Evolutionary conservation across 2,888 invertebrate genomes (phyloP), one percentile per base, ranked within the genome.

Genomic region (Nomada goodeniana): DNA sequence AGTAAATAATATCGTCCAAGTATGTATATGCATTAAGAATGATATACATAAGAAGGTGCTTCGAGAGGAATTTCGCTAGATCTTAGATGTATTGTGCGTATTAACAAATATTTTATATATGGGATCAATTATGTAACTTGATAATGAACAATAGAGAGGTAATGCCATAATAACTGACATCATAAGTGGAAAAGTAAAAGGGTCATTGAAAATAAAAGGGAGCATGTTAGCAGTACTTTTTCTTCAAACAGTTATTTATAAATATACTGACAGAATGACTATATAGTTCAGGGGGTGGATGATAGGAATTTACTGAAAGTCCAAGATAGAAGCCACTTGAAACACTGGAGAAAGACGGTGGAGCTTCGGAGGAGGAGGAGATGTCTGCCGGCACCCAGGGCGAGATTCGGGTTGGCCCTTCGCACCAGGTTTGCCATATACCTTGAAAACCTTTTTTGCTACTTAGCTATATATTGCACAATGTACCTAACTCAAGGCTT

Each of bases 351-450:
- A 93, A 93, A 93, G 93, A 93, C 93, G 91, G 92, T 83, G 93
- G 91, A 93, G 92, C 93, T 91, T 93, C 91, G 93, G 93, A 93
- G 92, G 93, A 93, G 93, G 93, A 93, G 93, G 93, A 93, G 93
- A 93, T 93, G 93, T 93, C 93, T 89, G 96, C 96, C 94, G 96
- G 96, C 94, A 96, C 96, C 94, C 96, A 96, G 95, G 96, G 96
- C 95, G 96, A 96, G 95, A 96, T 96, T 94, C 95, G 96, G 95
- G 96, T 96, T 95, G 96, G 96, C 95, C 96, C 96, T 94, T 96
- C 96, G 94, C 96, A 96, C 95, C 96, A 96, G 96, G 96, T 96
- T 92, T 93, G 93, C 90, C 90, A 87, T 88, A 92, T 88, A 92
- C 89, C 90, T 89, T 90, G 86, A 89, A 90, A 90, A 90, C 86